These are phyloP conservation scores for Patella depressa DNA, from an alignment of 2,888 invertebrate species.

Conservation along the genomic window DNA sequence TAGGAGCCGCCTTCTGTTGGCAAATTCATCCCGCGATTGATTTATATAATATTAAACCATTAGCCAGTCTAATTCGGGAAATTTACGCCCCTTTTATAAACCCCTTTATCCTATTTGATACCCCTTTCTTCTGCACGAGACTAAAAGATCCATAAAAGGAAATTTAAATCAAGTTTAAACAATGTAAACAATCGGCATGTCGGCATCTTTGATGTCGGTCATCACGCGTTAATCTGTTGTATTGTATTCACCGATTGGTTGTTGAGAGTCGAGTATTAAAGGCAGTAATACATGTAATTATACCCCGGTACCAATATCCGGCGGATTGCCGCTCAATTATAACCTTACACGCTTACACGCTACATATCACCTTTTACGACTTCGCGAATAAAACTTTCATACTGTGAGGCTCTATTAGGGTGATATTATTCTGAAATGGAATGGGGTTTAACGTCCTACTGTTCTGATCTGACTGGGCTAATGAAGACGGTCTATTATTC, in stretches of 20 bases:
- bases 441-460: constrained; percentile 1
- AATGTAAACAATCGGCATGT: constrained; percentile 1
- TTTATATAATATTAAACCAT: too few species aligned
- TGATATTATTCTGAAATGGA: constrained; percentile 11
- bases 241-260: constrained; percentile 5
- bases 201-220: constrained; percentile 3
- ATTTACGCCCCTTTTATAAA: background rate
- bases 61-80: too few species aligned
- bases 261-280: constrained; percentile 10
- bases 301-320: constrained; percentile 10
- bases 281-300: constrained; percentile 8
- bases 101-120: background rate
- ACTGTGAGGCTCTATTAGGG: constrained; percentile 11
- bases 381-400: constrained; percentile 11
- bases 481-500: too few species aligned
- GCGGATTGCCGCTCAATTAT: constrained; percentile 8
- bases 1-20: too few species aligned
- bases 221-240: background rate
- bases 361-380: background rate
- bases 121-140: constrained; percentile 4
- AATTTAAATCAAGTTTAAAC: background rate
- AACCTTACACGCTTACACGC: constrained; percentile 2
- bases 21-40: background rate
- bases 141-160: background rate
- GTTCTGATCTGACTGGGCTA: too few species aligned